Base-by-base conservation (phyloP, 2,113 vertebrate species). In the Brachionichthys hirsutus region DNA sequence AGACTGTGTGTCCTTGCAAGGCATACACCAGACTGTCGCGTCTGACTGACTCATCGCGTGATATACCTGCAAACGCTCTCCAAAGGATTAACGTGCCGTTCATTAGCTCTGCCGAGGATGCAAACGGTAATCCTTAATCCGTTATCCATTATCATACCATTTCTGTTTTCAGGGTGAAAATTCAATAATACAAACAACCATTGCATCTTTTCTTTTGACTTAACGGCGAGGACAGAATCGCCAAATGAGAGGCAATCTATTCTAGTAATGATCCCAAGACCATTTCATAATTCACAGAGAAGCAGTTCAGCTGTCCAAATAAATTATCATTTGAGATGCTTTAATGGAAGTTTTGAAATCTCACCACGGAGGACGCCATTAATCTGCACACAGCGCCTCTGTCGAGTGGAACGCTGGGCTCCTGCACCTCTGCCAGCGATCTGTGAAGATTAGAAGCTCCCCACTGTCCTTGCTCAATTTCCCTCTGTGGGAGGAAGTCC, bases 291-390 rank as follows among this genome's bases (percentile, higher is more conserved):
- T 83, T 87, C 84, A 84, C 61, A 77, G 50, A 52, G 73, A 81
- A 80, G 79, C 62, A 62, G 68, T 78, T 64, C 60, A 19, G 36
- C 84, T 82, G 84, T 84, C 77, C 72, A 80, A 76, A 84, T 85
- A 87, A 82, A 89, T 88, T 77, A 83, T 79, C 74, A 61, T 78
- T 83, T 72, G 65, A 67, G 57, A 73, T 83, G 61, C 81, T 77
- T 85, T 85, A 85, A 77, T 76, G 82, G 62, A 73, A 78, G 73
- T 78, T 80, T 83, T 82, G 55, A 78, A 77, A 84, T 73, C 70
- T 83, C 43, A 4, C 66, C 66, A 62, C 34, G 8, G 67, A 75
- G 62, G 67, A 82, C 41, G 66, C 73, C 82, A 80, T 85, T 76
- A 82, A 77, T 86, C 73, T 84, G 61, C 17, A 9, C 59, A n/a